phyloP scores from a whole-genome alignment of 2,113 vertebrate genomes.

The Nothocercus julius region DNA sequence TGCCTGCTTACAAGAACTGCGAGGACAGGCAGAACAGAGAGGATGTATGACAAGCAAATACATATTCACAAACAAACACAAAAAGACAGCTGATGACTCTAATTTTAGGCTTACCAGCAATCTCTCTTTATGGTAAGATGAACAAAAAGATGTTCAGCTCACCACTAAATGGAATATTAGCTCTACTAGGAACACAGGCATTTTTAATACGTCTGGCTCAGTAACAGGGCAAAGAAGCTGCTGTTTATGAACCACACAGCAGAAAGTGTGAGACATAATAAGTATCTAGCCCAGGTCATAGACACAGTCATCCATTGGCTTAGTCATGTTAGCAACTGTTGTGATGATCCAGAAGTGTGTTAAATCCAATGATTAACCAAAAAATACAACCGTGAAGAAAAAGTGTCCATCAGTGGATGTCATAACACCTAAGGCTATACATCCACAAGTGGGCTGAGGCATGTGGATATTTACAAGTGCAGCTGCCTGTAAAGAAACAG shows the following conservation, averaged over 20 bases:
- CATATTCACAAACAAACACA: background rate
- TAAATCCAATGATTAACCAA: background rate
- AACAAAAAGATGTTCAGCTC: background rate
- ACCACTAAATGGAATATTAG: background rate
- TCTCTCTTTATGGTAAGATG: background rate
- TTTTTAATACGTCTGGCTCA: background rate
- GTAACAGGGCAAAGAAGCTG: background rate
- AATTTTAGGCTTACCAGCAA: background rate
- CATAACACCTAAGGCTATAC: background rate
- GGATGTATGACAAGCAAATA: background rate
- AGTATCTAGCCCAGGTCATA: background rate
- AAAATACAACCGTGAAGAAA: background rate
- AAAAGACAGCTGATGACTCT: background rate
- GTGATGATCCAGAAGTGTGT: background rate
- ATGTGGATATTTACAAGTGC: background rate
- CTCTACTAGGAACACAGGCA: background rate
- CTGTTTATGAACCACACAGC: background rate
- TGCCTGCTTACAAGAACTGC: background rate
- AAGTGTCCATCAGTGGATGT: background rate
- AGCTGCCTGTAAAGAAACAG: background rate
- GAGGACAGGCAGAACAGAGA: background rate
- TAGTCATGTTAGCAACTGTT: background rate
- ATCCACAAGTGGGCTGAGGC: fast-evolving
- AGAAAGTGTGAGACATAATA: background rate
- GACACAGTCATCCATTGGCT: background rate